A percentile compares a stretch with the other conserved stretches of the same genome.
Conservation (phyloP, 1,140 invertebrate genomes). For the Lasioglossum albipes region DNA sequence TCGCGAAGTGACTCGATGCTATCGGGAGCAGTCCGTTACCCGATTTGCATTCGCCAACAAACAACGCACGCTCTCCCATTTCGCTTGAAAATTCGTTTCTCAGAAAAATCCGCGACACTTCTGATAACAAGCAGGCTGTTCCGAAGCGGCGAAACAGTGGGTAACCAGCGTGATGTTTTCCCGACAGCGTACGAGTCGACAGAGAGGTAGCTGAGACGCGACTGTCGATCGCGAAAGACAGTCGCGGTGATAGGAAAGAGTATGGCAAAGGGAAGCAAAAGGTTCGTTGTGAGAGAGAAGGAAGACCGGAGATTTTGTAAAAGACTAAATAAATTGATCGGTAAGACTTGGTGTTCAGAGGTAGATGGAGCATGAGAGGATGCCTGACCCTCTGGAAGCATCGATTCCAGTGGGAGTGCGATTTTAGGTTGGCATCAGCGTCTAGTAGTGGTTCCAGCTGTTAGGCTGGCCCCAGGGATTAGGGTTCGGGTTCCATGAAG, state of each 20-base stretch:
- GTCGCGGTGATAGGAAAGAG: not conserved
- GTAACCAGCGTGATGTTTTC: not conserved
- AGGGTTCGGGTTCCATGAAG: constrained; percentile 62
- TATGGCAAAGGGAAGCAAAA: not conserved
- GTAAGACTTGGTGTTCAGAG: constrained; percentile 1
- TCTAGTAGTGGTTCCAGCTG: constrained; percentile 46
- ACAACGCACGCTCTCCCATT: not conserved
- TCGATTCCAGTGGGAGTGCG: not conserved
- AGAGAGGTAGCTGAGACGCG: constrained; percentile 4
- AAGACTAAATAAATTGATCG: not conserved
- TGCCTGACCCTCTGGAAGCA: not conserved
- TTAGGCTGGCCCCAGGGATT: constrained; percentile 29
- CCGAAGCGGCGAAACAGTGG: too few species aligned
- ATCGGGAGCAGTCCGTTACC: constrained; percentile 11
- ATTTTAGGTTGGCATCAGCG: not conserved
- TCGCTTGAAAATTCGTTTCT: not conserved
- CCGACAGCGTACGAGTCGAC: not conserved
- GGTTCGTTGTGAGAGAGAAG: not conserved
- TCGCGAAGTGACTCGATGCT: constrained; percentile 6
- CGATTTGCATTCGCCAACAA: constrained; percentile 13
- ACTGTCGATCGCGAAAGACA: not conserved
- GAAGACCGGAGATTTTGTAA: too few species aligned
- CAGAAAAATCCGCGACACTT: too few species aligned
- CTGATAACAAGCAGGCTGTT: too few species aligned
- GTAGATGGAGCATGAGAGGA: constrained; percentile 23